Conservation (phyloP, 1,140 invertebrate species). For the Aphelenchoides besseyi region DNA sequence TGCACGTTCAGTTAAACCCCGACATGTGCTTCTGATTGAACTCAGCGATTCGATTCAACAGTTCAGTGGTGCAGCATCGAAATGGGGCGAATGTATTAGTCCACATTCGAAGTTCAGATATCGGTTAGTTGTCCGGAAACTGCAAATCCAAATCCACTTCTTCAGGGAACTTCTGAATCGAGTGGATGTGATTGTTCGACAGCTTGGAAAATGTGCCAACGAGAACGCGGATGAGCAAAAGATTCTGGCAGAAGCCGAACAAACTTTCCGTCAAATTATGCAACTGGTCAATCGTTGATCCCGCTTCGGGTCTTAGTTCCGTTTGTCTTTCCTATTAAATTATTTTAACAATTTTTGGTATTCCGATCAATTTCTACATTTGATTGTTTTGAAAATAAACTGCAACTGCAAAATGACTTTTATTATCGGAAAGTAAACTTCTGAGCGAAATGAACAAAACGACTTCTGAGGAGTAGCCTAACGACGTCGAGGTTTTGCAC, state of each 20-base stretch:
- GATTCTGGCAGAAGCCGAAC: slow-evolving; percentile 50
- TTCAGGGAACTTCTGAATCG: slow-evolving; percentile 56
- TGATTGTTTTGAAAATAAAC: no score
- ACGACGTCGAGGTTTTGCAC: no score
- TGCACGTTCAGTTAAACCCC: slow-evolving; percentile 7
- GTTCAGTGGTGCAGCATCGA: slow-evolving; percentile 56
- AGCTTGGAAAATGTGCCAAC: slow-evolving; percentile 41
- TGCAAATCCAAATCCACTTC: neutral
- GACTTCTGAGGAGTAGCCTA: no score
- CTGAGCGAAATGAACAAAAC: no score
- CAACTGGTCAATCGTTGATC: slow-evolving; percentile 48
- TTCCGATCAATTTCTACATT: no score
- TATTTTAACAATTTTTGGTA: neutral
- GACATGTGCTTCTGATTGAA: slow-evolving; percentile 36
- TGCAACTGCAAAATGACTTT: neutral
- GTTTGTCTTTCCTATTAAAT: neutral
- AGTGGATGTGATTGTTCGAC: slow-evolving; percentile 52
- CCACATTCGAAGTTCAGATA: slow-evolving; percentile 62
- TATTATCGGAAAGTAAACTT: neutral
- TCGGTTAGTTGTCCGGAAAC: slow-evolving; percentile 36
- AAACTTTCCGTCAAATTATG: slow-evolving; percentile 55
- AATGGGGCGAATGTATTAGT: slow-evolving; percentile 62
- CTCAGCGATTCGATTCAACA: slow-evolving; percentile 51
- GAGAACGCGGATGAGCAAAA: slow-evolving; percentile 41
- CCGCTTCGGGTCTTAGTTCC: slow-evolving; percentile 1